These are phyloP conservation scores for Choloepus hoffmanni DNA, from an alignment of 2,113 vertebrate genomes.

Conservation along the genomic window DNA sequence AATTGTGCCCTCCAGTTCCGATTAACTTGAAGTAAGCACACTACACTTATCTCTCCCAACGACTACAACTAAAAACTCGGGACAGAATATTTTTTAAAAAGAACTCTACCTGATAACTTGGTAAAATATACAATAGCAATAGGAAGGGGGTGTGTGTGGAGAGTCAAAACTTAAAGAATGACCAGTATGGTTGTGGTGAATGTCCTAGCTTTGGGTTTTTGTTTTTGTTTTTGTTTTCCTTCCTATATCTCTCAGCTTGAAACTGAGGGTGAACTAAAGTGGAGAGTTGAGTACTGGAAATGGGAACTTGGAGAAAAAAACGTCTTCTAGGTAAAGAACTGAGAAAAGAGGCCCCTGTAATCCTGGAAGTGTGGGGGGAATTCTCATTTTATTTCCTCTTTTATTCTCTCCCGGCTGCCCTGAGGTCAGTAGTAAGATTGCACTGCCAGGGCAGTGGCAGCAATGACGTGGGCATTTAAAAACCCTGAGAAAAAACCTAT, in stretches of 20 bases:
- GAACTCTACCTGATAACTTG: background rate
- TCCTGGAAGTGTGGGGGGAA: background rate
- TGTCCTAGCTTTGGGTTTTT: background rate
- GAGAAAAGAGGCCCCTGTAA: background rate
- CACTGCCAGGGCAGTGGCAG: background rate
- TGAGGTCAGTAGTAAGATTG: background rate
- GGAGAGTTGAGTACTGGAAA: background rate
- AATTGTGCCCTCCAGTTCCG: background rate
- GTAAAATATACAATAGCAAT: background rate
- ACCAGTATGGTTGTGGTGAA: background rate
- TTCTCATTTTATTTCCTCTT: background rate
- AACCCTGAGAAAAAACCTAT: background rate
- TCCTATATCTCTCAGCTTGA: background rate
- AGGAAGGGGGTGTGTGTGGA: background rate
- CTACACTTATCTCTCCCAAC: too few relatives aligned
- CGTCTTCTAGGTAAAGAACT: background rate
- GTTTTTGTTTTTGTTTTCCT: background rate
- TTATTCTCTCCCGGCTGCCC: background rate
- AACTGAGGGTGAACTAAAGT: background rate
- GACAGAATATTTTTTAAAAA: background rate
- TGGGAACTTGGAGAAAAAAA: background rate
- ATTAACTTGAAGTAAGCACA: background rate
- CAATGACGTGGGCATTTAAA: background rate
- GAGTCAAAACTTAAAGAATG: background rate
- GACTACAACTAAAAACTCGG: background rate